These are phyloP conservation scores for Oryzias woworae DNA, from an alignment of 2,113 vertebrate species.

Conservation along the genomic window DNA sequence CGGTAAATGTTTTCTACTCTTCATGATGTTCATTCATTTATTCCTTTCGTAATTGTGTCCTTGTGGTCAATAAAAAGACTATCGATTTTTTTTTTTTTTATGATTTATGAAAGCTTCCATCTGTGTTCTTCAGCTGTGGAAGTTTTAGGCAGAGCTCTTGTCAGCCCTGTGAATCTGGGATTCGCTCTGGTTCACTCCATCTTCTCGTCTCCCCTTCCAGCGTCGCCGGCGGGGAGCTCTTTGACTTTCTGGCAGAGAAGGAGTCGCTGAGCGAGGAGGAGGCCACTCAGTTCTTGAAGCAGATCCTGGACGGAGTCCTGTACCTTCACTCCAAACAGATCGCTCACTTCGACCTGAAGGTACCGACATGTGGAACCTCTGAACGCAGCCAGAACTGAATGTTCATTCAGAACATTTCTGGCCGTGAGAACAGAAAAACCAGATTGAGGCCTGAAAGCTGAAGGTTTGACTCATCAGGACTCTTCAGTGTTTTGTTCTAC, in stretches of 20 bases:
- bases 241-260: conserved; percentile 97
- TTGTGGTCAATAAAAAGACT: no score
- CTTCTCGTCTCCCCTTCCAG: conserved; percentile 60
- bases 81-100: no score
- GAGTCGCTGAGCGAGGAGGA: conserved; percentile 97
- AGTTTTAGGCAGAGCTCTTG: no score
- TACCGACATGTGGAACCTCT: conserved; percentile 36
- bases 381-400: no score
- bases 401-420: no score
- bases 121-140: no score
- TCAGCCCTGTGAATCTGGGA: conserved; percentile 46
- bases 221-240: conserved; percentile 96
- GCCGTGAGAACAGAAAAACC: no score
- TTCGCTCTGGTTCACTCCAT: conserved; percentile 33
- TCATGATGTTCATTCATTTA: no score
- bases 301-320: conserved; percentile 95
- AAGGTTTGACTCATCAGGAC: background rate
- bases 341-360: conserved; percentile 98
- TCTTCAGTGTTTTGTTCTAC: background rate
- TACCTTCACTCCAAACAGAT: conserved; percentile 95
- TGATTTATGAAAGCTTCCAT: no score
- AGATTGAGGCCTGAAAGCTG: no score
- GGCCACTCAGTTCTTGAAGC: conserved; percentile 98
- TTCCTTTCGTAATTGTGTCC: no score
- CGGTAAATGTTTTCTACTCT: no score